Evolutionary conservation across 2,797 vertebrate species (phyloP).

Genomic region (Telmatherina bonti): DNA sequence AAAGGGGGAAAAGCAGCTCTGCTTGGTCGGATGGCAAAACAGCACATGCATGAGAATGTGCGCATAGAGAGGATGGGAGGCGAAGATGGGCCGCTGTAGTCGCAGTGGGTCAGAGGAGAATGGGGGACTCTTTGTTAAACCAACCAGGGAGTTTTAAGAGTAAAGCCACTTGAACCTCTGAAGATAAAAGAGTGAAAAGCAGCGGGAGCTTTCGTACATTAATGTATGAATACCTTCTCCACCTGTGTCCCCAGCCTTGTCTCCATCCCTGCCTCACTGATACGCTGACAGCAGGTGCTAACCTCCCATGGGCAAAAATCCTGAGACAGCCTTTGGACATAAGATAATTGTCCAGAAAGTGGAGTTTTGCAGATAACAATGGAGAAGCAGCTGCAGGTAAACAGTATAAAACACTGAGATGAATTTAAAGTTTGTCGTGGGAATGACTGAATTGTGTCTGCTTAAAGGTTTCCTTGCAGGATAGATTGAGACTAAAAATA

Average conservation of each 20-base stretch:
- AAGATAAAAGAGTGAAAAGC: slow-evolving; percentile 64
- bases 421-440: slow-evolving; percentile 43
- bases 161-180: slow-evolving; percentile 62
- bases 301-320: slow-evolving; percentile 26
- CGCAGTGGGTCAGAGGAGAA: neutral
- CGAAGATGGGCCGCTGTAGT: neutral
- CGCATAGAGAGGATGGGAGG: neutral
- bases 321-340: slow-evolving; percentile 22
- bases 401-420: slow-evolving; percentile 25
- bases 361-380: slow-evolving; percentile 18
- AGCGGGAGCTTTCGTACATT: slow-evolving; percentile 35
- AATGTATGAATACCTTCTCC: slow-evolving; percentile 50
- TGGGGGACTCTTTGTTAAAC: slow-evolving; percentile 20
- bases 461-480: slow-evolving; percentile 63
- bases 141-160: slow-evolving; percentile 52
- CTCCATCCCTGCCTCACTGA: slow-evolving; percentile 41
- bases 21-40: slow-evolving; percentile 9
- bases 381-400: slow-evolving; percentile 17
- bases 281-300: slow-evolving; percentile 56
- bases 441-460: slow-evolving; percentile 59
- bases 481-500: slow-evolving; percentile 73
- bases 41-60: neutral
- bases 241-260: slow-evolving; percentile 46
- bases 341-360: slow-evolving; percentile 22
- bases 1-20: neutral